phyloP scores from a whole-genome alignment of 2,888 invertebrate genomes.

The Noctua janthina region DNA sequence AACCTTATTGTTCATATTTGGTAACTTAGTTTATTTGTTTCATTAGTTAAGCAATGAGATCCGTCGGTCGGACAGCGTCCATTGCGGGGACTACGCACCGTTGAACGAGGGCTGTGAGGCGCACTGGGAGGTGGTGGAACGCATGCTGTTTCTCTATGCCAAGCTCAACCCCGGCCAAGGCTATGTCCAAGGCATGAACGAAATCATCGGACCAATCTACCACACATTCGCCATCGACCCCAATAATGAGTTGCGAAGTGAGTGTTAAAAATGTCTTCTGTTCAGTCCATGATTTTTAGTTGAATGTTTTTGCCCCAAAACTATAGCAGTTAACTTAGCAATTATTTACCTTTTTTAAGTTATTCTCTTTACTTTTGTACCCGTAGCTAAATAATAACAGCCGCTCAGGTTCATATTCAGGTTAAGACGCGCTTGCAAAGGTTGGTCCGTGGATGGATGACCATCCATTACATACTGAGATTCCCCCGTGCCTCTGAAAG shows the following conservation, averaged over 20 bases:
- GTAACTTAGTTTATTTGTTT: conserved; percentile 74
- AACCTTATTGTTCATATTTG: neutral
- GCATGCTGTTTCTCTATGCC: conserved; percentile 99
- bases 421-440: neutral
- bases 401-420: neutral
- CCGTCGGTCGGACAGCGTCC: conserved; percentile 88
- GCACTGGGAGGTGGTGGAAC: conserved; percentile 99
- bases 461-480: neutral
- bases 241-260: conserved; percentile 94
- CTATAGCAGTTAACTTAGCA: neutral
- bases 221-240: conserved; percentile 98
- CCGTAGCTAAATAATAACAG: neutral
- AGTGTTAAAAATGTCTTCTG: conserved; percentile 60
- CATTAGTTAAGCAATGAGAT: conserved; percentile 94
- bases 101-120: conserved; percentile 97
- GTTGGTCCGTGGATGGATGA: neutral
- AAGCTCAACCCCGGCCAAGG: conserved; percentile 99
- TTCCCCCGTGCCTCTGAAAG: neutral
- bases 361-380: neutral
- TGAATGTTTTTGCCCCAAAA: neutral
- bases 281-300: neutral
- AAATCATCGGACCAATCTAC: conserved; percentile 99
- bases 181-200: conserved; percentile 99
- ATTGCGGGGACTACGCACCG: conserved; percentile 93
- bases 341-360: neutral